Base-by-base conservation (phyloP, 2,113 vertebrate species). In the Heloderma charlesbogerti region DNA sequence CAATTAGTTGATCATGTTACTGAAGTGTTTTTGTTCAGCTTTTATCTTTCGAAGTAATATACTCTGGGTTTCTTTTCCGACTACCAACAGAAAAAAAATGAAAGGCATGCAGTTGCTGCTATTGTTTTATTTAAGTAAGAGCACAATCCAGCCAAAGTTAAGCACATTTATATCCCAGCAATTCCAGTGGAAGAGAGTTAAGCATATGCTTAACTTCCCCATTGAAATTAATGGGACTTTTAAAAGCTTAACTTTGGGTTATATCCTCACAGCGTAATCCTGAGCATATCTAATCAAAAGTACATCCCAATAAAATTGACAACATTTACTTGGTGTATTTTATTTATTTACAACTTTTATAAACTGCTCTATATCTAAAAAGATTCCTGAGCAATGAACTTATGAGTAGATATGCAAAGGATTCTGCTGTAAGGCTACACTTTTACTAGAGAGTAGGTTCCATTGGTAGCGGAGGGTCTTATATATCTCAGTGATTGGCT, bases 51-150 rank as follows among this genome's bases (percentile, higher is more conserved):
- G 60, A 67, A 51, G 75, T 79, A 67, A 51, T 25, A 80, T 80
- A 1, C 0, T 0, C n/a, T 27, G 37, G 18, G 9, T 20, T 60
- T 37, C n/a, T n/a, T 83, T 83, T 63, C 51, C 27, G 27, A 6
- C 75, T 45, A 6, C 15, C 51, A 31, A 78, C 51, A 57, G 16
- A 78, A 13, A 25, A 66, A 40, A 63, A 43, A 4, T 20, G 43
- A 37, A 60, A 60, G 37, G n/a, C 51, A 25, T 25, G 25, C 63
- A 67, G 63, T 67, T 1, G 48, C 7, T 16, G 22, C 20, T 40
- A 51, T 15, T 4, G 31, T 34, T 80, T 80, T 80, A 74, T 51
- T 31, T 16, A 6, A 34, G 12, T 16, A 80, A 54, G 16, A 27
- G 43, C n/a, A 79, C 6, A 45, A 27, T 48, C 25, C 77, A 43